Evolutionary conservation across 2,797 vertebrate species (phyloP), one percentile per base, ranked within the genome.

Genomic region (Phoebastria nigripes): DNA sequence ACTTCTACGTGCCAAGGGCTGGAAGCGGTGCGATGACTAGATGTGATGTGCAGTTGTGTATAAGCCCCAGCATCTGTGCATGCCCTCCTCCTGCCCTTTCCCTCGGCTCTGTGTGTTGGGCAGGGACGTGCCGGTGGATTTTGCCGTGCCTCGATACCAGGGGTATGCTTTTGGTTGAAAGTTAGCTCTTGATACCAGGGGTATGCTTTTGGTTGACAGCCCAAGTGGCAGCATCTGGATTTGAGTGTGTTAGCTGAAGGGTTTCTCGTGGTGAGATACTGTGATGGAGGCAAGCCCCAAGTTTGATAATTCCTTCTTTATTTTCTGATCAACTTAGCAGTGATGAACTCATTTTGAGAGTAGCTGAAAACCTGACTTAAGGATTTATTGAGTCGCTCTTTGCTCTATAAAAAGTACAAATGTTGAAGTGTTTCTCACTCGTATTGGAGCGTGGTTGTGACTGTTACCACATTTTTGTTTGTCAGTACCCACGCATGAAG

Each of bases 321-420:
- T 87, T 72, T 95, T 90, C 37, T 72, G 19, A 39, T 84, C 24
- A 35, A 47, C 35, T 85, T 79, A 54, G 55, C 51, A 66, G 58
- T 8, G 19, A 56, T 70, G 33, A 42, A 9, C n/a, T n/a, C 7
- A 7, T 37, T 88, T 78, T 66, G 51, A 25, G 72, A 29, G 65
- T 70, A 89, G 35, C 51, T 59, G 28, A 74, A 91, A 92, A 72
- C 58, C 35, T 47, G 49, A 44, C 39, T 72, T 69, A 3, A 76
- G 51, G 72, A 31, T 90, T 93, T 81, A 71, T 26, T 61, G 92
- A 96, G 85, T 96, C 62, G n/a, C 35, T 74, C 78, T 82, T 91
- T 41, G 33, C 69, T 73, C 88, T 79, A 5, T 87, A 72, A 81
- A 78, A 90, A 80, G 63, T 87, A 72, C 59, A 85, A 83, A 92